Evolutionary conservation across 2,888 invertebrate genomes (phyloP).

Genomic region (Drosophila infuscata): DNA sequence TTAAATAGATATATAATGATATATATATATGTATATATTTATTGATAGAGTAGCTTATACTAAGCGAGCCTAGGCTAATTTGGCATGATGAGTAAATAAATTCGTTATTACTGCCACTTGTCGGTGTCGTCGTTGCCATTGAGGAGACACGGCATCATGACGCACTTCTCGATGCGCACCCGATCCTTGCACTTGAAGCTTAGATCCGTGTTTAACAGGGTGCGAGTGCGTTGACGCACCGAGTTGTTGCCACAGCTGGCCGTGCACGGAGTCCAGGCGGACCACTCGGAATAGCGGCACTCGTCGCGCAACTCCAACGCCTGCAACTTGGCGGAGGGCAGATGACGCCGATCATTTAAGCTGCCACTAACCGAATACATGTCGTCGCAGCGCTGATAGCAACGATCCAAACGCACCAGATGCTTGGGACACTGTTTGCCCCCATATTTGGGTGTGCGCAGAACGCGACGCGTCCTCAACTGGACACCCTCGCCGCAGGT

Average conservation of each 20-base stretch:
- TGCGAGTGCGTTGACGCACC: conserved; percentile 86
- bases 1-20: conserved; percentile 27
- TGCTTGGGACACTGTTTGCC: conserved; percentile 86
- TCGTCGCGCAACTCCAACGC: conserved; percentile 80
- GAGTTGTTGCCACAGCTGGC: conserved; percentile 88
- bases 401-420: conserved; percentile 83
- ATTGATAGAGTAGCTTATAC: conserved; percentile 41
- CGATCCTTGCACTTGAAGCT: conserved; percentile 84
- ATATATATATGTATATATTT: not conserved
- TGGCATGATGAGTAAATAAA: not conserved
- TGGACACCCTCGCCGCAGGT: conserved; percentile 86
- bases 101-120: conserved; percentile 57
- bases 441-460: conserved; percentile 86
- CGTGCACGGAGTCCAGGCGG: conserved; percentile 89
- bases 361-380: conserved; percentile 77
- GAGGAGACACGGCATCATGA: conserved; percentile 82
- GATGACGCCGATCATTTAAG: conserved; percentile 59
- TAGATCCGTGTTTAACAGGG: conserved; percentile 81
- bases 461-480: conserved; percentile 85
- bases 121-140: conserved; percentile 76
- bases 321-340: conserved; percentile 44
- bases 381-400: conserved; percentile 84
- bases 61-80: conserved; percentile 20
- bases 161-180: conserved; percentile 82
- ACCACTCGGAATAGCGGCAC: conserved; percentile 89